Evolutionary conservation across 2,888 invertebrate genomes (phyloP).

Genomic region (Pasiphila rectangulata): DNA sequence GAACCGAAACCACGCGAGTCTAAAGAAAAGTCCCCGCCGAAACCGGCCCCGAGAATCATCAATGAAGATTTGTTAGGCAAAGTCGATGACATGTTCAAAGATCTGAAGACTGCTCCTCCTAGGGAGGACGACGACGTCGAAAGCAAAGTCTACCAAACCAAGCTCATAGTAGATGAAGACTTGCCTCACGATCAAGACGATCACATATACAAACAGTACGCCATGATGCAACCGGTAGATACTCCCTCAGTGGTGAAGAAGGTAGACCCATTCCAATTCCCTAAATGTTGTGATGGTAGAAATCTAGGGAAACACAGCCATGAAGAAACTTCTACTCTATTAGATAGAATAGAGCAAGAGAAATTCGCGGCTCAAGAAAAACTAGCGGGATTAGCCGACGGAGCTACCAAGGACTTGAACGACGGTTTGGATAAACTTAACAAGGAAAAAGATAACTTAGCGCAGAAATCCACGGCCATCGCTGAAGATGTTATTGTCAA

Average conservation of each 20-base stretch:
- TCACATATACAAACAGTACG: slow-evolving; percentile 66
- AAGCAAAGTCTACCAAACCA: slow-evolving; percentile 63
- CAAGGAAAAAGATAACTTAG: slow-evolving; percentile 62
- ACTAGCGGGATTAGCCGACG: slow-evolving; percentile 53
- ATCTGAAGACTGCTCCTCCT: slow-evolving; percentile 58
- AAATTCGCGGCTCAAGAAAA: slow-evolving; percentile 67
- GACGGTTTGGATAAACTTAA: slow-evolving; percentile 57
- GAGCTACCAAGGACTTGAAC: slow-evolving; percentile 48
- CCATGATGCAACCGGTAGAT: slow-evolving; percentile 71
- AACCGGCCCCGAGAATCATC: slow-evolving; percentile 70
- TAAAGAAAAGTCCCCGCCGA: slow-evolving; percentile 60
- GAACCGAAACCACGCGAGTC: slow-evolving; percentile 56
- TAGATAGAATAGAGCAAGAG: slow-evolving; percentile 69
- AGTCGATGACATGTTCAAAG: slow-evolving; percentile 78
- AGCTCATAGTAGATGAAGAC: slow-evolving; percentile 70
- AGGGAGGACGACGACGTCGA: slow-evolving; percentile 61
- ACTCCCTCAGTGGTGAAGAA: slow-evolving; percentile 56
- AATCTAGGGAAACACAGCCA: slow-evolving; percentile 69
- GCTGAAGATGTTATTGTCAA: slow-evolving; percentile 52
- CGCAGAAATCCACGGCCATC: slow-evolving; percentile 50
- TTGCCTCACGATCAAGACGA: slow-evolving; percentile 51
- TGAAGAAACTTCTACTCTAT: slow-evolving; percentile 68
- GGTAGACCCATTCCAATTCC: slow-evolving; percentile 64
- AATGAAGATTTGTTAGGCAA: slow-evolving; percentile 71
- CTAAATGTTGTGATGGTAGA: slow-evolving; percentile 64